Conservation (phyloP, 2,797 vertebrate species). For the Coilia nasus region DNA sequence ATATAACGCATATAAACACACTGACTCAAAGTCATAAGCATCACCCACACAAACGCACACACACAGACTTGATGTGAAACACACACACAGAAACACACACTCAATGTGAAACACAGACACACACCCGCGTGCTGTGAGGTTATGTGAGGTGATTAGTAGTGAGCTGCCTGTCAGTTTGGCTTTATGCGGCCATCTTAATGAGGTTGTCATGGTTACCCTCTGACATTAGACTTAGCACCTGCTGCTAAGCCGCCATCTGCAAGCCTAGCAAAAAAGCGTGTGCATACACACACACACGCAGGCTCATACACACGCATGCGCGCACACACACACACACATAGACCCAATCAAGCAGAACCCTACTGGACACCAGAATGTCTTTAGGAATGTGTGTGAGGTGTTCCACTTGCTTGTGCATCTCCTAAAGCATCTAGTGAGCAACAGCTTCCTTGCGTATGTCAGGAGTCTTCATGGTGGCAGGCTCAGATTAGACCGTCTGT, state of each 20-base stretch:
- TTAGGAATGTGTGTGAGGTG: no score
- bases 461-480: no score
- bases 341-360: no score
- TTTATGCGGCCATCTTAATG: background rate
- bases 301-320: background rate
- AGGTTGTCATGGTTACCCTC: background rate
- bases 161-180: background rate
- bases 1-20: no score
- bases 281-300: background rate
- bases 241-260: background rate
- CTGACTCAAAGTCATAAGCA: no score
- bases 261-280: background rate
- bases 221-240: background rate
- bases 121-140: no score
- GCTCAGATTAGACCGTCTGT: no score
- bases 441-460: no score
- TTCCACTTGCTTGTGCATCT: no score
- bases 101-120: background rate
- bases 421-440: no score
- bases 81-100: no score
- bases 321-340: background rate
- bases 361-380: background rate
- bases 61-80: background rate
- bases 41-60: background rate
- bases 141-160: no score